Evolutionary conservation across 2,113 vertebrate species (phyloP).

Genomic region (Tychaedon coryphoeus): DNA sequence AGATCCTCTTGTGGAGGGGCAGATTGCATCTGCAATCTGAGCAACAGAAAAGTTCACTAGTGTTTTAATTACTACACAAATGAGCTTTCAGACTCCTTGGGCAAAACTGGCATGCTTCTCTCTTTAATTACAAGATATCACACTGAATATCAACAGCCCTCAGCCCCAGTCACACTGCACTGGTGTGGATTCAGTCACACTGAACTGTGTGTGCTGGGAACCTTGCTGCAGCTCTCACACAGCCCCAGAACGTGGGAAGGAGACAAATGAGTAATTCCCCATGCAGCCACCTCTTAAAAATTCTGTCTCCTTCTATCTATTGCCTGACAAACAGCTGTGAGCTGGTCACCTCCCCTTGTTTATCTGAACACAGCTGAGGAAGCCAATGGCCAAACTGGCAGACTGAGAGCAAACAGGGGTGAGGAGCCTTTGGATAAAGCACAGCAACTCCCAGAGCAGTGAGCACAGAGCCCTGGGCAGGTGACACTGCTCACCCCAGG

Average conservation of each 20-base stretch:
- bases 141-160: neutral
- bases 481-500: neutral
- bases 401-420: neutral
- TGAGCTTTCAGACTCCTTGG: neutral
- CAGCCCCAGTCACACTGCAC: neutral
- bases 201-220: neutral
- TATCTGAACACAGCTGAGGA: neutral
- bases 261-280: neutral
- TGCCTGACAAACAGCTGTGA: neutral
- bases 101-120: neutral
- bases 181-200: neutral
- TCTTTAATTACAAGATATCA: neutral
- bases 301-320: neutral
- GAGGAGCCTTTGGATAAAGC: neutral
- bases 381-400: accelerated
- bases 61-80: neutral
- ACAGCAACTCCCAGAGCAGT: neutral
- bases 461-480: neutral
- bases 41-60: neutral
- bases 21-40: neutral
- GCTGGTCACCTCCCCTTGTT: neutral
- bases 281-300: neutral
- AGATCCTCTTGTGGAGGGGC: neutral
- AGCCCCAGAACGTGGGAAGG: neutral
- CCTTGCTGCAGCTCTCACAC: neutral